These are phyloP conservation scores for Epinotia nisella DNA, from an alignment of 2,888 invertebrate species.

Conservation along the genomic window DNA sequence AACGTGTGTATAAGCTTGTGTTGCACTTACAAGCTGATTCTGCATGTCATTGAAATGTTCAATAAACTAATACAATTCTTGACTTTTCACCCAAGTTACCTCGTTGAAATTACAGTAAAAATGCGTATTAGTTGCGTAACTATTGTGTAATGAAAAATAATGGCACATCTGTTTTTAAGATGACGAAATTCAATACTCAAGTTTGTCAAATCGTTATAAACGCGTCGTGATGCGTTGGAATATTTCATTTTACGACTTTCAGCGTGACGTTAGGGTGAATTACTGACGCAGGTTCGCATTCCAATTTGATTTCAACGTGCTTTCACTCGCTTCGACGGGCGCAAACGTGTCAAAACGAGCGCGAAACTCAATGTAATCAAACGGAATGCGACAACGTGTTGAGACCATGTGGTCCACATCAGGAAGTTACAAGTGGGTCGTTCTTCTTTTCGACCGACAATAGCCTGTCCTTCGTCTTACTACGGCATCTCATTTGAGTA, in stretches of 20 bases:
- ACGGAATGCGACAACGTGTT: too few species aligned
- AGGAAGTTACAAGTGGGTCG: too few species aligned
- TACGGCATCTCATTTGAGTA: too few species aligned
- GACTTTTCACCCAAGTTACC: not conserved
- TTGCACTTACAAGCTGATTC: too few species aligned
- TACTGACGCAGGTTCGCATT: not conserved
- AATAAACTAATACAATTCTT: too few species aligned
- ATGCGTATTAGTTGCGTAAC: slow-evolving; percentile 1
- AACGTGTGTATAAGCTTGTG: too few species aligned
- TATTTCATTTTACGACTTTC: slow-evolving; percentile 15
- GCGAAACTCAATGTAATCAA: too few species aligned
- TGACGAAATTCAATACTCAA: slow-evolving; percentile 1
- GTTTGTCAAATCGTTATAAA: slow-evolving; percentile 16
- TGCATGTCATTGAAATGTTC: too few species aligned
- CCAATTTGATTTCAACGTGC: not conserved
- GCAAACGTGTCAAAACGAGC: too few species aligned
- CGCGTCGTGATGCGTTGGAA: slow-evolving; percentile 16
- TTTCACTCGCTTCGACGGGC: not conserved
- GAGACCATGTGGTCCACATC: too few species aligned
- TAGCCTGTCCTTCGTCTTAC: too few species aligned
- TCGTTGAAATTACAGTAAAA: not conserved
- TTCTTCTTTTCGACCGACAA: too few species aligned
- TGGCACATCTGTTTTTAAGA: slow-evolving; percentile 17
- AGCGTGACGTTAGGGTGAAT: not conserved
- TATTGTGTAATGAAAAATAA: not conserved